These are phyloP conservation scores for Tonatia bakeri DNA, from an alignment of 2,113 vertebrate species.

Conservation along the genomic window DNA sequence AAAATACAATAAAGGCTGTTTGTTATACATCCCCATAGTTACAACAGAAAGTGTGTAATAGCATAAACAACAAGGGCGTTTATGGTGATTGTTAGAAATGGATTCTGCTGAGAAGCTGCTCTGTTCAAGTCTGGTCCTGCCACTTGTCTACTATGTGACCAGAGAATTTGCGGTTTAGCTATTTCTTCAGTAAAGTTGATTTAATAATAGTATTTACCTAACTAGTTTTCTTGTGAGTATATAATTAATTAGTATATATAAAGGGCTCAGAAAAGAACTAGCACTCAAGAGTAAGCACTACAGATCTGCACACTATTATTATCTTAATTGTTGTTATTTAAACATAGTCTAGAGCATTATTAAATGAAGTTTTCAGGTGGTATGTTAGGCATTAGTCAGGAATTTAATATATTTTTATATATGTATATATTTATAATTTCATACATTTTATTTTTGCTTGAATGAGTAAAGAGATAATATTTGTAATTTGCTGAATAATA, in stretches of 20 bases:
- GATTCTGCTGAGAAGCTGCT: background rate
- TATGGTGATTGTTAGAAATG: background rate
- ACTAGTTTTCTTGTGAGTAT: background rate
- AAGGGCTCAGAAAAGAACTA: background rate
- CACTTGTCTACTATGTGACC: background rate
- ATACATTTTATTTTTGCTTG: background rate
- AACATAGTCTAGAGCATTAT: background rate
- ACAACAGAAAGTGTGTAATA: background rate
- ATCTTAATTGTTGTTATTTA: background rate
- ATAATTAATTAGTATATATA: background rate
- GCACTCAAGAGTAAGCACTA: background rate
- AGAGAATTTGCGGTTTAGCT: background rate
- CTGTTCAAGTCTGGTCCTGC: background rate
- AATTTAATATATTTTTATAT: background rate
- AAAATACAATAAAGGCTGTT: background rate
- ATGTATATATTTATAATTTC: background rate
- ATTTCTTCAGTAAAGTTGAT: background rate
- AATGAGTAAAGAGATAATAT: background rate
- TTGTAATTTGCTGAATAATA: background rate
- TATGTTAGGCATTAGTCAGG: background rate
- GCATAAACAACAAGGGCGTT: background rate
- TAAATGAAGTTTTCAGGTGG: background rate
- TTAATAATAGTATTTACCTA: background rate
- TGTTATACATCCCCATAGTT: background rate
- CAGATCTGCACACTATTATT: background rate